Conservation (phyloP, 2,113 vertebrate genomes). For the Mus spicilegus region DNA sequence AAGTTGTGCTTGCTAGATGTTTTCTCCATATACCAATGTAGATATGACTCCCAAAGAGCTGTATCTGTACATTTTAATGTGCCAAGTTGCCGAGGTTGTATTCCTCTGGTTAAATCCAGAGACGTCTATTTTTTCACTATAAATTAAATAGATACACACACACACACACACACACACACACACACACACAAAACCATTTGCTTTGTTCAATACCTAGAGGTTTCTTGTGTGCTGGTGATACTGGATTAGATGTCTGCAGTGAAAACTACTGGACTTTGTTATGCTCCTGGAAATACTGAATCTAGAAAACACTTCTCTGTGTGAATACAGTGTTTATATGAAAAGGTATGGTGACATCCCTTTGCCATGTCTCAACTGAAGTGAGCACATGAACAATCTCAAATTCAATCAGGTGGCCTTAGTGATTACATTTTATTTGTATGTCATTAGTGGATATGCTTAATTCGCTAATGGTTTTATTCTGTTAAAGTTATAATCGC, state of each 20-base stretch:
- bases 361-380: constrained; percentile 52
- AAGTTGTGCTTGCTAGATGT: constrained; percentile 73
- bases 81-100: constrained; percentile 59
- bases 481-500: constrained; percentile 49
- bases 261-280: constrained; percentile 72
- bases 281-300: constrained; percentile 57
- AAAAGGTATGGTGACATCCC: constrained; percentile 49
- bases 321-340: constrained; percentile 59
- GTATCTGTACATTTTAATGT: constrained; percentile 63
- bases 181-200: background rate
- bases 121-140: constrained; percentile 40
- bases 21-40: constrained; percentile 52
- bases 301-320: constrained; percentile 55
- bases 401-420: constrained; percentile 60
- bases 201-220: constrained; percentile 59
- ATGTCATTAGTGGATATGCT: constrained; percentile 56
- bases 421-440: constrained; percentile 59
- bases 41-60: constrained; percentile 53
- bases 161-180: too few relatives aligned
- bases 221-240: constrained; percentile 65
- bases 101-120: constrained; percentile 58
- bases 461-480: constrained; percentile 60
- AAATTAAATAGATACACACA: constrained; percentile 44
- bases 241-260: constrained; percentile 63
- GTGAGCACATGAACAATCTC: constrained; percentile 60